A percentile compares a stretch with the other conserved stretches of the same genome.
phyloP scores from a whole-genome alignment of 1,140 invertebrate genomes.

The Drosophila jambulina region DNA sequence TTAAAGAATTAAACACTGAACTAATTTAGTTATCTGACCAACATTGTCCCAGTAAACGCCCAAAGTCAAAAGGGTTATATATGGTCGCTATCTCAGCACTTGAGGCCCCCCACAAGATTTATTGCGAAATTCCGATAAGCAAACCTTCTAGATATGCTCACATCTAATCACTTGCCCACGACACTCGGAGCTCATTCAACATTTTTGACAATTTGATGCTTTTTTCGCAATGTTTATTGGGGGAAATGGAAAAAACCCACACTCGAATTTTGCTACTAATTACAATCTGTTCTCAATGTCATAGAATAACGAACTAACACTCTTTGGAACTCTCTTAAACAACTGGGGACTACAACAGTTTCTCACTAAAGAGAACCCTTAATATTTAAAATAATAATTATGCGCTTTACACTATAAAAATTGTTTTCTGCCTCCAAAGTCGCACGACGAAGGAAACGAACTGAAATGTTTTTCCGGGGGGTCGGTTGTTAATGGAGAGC shows the following conservation, averaged over 20 bases:
- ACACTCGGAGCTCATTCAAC: slow-evolving; percentile 2
- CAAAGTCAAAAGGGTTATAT: slow-evolving; percentile 41
- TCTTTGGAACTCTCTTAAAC: slow-evolving; percentile 28
- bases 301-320: slow-evolving; percentile 25
- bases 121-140: slow-evolving; percentile 37
- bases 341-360: neutral
- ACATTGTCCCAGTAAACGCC: neutral
- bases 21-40: too few species aligned
- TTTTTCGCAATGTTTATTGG: slow-evolving; percentile 14
- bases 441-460: neutral
- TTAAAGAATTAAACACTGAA: too few species aligned
- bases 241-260: slow-evolving; percentile 29
- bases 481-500: slow-evolving; percentile 1
- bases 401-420: slow-evolving; percentile 12
- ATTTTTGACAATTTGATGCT: slow-evolving; percentile 42
- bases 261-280: slow-evolving; percentile 24
- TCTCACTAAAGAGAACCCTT: slow-evolving; percentile 2
- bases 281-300: slow-evolving; percentile 28
- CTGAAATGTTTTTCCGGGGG: slow-evolving; percentile 14
- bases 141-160: slow-evolving; percentile 22
- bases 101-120: slow-evolving; percentile 17
- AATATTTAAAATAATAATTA: neutral
- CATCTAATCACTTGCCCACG: slow-evolving; percentile 44
- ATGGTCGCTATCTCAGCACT: slow-evolving; percentile 31
- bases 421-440: slow-evolving; percentile 6